These are phyloP conservation scores for Meghimatium bilineatum DNA, from an alignment of 2,888 invertebrate genomes.

Conservation along the genomic window DNA sequence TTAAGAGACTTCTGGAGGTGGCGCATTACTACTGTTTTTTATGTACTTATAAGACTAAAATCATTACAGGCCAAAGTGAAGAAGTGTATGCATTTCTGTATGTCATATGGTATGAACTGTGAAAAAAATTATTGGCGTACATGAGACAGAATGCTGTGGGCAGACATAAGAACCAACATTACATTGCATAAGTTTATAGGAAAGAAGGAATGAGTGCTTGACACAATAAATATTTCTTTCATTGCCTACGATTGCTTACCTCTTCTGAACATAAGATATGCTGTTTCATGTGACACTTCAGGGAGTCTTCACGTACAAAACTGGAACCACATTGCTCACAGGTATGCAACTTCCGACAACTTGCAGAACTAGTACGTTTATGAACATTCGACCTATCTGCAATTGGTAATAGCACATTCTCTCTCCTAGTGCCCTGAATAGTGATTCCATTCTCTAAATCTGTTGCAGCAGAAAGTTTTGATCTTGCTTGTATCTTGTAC, in stretches of 20 bases:
- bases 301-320: slow-evolving; percentile 78
- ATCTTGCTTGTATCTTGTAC: slow-evolving; percentile 51
- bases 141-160: no score
- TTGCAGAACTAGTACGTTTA: slow-evolving; percentile 43
- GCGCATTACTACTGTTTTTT: no score
- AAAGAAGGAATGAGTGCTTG: no score
- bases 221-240: no score
- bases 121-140: no score
- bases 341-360: slow-evolving; percentile 68
- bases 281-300: slow-evolving; percentile 77
- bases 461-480: neutral
- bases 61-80: no score
- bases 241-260: slow-evolving; percentile 24
- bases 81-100: no score
- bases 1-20: no score
- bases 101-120: no score
- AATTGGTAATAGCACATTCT: slow-evolving; percentile 1
- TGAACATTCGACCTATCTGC: neutral
- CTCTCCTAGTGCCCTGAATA: slow-evolving; percentile 36
- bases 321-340: slow-evolving; percentile 75
- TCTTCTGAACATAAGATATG: slow-evolving; percentile 60
- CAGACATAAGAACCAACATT: no score
- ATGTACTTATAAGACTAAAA: no score
- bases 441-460: slow-evolving; percentile 35
- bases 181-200: no score